These are phyloP conservation scores for Hippolais icterina DNA, from an alignment of 2,113 vertebrate genomes.

Conservation along the genomic window DNA sequence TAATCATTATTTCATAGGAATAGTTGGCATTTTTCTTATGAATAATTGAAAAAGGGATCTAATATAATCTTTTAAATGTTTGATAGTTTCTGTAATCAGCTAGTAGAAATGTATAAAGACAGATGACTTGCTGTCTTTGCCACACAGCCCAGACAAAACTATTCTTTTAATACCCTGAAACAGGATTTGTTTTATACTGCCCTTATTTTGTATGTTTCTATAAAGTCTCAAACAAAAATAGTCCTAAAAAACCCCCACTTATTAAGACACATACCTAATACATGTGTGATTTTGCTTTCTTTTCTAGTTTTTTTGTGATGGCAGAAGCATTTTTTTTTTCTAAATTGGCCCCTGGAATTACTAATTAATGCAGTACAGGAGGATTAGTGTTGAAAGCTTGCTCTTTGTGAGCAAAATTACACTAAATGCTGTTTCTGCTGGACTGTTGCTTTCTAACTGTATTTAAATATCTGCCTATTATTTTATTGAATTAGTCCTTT, in stretches of 20 bases:
- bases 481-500: neutral
- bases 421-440: neutral
- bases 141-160: neutral
- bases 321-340: neutral
- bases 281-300: neutral
- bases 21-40: neutral
- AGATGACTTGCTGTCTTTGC: neutral
- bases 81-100: neutral
- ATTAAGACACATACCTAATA: neutral
- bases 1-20: neutral
- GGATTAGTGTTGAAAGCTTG: neutral
- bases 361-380: neutral
- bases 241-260: rapidly evolving
- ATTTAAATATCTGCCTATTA: neutral
- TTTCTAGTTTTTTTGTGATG: neutral
- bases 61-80: neutral
- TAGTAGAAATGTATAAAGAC: neutral
- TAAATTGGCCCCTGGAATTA: neutral
- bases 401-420: neutral
- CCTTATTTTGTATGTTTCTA: neutral
- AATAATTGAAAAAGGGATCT: neutral
- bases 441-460: neutral
- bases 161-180: neutral
- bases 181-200: neutral
- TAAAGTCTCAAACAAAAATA: neutral